Evolutionary conservation across 2,888 invertebrate genomes (phyloP).

Genomic region (Disparrhopalites patrizii): DNA sequence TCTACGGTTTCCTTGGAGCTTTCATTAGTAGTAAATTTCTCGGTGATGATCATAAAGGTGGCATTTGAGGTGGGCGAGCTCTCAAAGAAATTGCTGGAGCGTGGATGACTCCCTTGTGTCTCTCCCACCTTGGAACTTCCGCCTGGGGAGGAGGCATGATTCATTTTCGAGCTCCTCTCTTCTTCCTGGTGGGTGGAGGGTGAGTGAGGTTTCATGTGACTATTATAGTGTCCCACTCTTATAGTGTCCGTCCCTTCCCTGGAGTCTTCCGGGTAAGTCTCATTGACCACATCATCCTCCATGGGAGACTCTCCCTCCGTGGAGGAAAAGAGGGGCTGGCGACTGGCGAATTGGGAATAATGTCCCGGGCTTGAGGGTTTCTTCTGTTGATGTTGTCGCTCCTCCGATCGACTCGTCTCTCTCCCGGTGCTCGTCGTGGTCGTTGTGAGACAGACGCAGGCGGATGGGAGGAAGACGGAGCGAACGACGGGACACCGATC

Average conservation of each 20-base stretch:
- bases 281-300: neutral
- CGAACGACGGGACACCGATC: constrained; percentile 46
- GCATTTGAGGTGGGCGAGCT: neutral
- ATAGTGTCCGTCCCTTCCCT: too few relatives aligned
- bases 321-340: constrained; percentile 18
- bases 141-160: neutral
- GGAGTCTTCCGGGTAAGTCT: neutral
- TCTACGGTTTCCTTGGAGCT: constrained; percentile 16
- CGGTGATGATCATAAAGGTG: constrained; percentile 32
- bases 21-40: constrained; percentile 34
- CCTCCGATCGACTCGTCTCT: neutral
- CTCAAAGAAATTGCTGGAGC: neutral
- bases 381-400: neutral
- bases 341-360: constrained; percentile 4
- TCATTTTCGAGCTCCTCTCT: too few relatives aligned
- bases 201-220: neutral
- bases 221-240: neutral
- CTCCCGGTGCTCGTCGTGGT: neutral
- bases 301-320: neutral
- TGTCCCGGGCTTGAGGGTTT: neutral
- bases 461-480: constrained; percentile 46
- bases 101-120: neutral
- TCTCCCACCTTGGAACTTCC: neutral
- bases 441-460: constrained; percentile 43
- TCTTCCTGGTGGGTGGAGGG: neutral